phyloP scores from a whole-genome alignment of 1,140 invertebrate genomes.

The Trypoxylus dichotomus region DNA sequence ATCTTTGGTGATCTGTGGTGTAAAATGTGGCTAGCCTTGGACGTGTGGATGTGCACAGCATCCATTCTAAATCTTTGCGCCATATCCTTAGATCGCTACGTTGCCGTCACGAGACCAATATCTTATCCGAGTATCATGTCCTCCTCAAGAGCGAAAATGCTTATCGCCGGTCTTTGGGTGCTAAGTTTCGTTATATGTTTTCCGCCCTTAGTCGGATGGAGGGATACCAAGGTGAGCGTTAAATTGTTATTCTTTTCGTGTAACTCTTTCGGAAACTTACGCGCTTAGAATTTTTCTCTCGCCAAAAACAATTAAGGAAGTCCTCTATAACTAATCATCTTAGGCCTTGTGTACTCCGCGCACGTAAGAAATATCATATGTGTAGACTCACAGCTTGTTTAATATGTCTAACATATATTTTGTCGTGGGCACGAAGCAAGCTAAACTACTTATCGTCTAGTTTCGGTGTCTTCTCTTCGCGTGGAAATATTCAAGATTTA shows the following conservation, averaged over 20 bases:
- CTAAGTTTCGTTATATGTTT: constrained; percentile 96
- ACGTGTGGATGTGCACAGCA: constrained; percentile 96
- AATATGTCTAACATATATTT: neutral
- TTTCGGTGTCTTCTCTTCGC: no score
- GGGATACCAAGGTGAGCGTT: constrained; percentile 70
- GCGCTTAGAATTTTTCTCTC: neutral
- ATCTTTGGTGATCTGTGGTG: constrained; percentile 92
- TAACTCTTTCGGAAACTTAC: neutral
- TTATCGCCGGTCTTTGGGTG: constrained; percentile 91
- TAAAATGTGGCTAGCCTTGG: constrained; percentile 88
- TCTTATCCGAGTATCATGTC: constrained; percentile 94
- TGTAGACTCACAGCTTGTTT: neutral
- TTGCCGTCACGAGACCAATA: constrained; percentile 91
- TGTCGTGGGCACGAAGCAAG: neutral
- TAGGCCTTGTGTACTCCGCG: neutral
- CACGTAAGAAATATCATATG: neutral
- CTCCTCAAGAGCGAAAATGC: constrained; percentile 78
- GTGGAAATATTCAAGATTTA: no score
- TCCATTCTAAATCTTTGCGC: constrained; percentile 92
- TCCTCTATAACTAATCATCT: neutral
- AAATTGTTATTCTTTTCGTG: constrained; percentile 2
- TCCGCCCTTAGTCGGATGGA: constrained; percentile 93
- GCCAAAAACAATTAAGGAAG: constrained; percentile 5
- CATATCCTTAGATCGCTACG: constrained; percentile 91
- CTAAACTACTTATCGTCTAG: neutral